These are phyloP conservation scores for Nephrocerus scutellatus DNA, from an alignment of 2,888 invertebrate species.

Conservation along the genomic window DNA sequence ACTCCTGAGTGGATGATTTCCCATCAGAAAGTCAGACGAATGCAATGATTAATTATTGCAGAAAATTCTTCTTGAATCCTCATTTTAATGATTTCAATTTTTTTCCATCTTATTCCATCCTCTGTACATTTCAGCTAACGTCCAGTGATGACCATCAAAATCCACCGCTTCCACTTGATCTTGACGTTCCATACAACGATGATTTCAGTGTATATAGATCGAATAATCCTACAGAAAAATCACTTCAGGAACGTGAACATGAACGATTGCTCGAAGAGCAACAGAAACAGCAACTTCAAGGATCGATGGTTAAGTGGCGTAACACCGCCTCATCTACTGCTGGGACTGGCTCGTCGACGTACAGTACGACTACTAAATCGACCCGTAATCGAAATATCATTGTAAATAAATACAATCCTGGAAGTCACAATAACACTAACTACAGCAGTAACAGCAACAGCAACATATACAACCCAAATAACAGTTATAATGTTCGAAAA, in stretches of 20 bases:
- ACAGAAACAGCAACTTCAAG: constrained; percentile 20
- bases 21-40: too few relatives aligned
- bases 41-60: too few relatives aligned
- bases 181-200: constrained; percentile 60
- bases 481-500: constrained; percentile 33
- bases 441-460: constrained; percentile 27
- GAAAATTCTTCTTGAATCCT: too few relatives aligned
- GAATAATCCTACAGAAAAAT: constrained; percentile 39
- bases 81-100: constrained; percentile 2
- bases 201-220: constrained; percentile 52
- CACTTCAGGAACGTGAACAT: constrained; percentile 16
- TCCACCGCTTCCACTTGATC: constrained; percentile 59
- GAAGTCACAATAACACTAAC: constrained; percentile 33
- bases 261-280: constrained; percentile 13
- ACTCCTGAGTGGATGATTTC: too few relatives aligned
- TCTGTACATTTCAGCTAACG: constrained; percentile 21
- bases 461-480: constrained; percentile 25
- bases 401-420: constrained; percentile 46
- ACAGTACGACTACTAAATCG: constrained; percentile 21
- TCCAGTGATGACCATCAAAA: constrained; percentile 45
- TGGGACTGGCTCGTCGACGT: constrained; percentile 18
- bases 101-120: constrained; percentile 11
- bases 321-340: constrained; percentile 20
- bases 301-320: constrained; percentile 27
- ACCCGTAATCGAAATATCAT: constrained; percentile 45